Conservation (phyloP, 2,888 invertebrate species). For the Trichopoda pennipes region DNA sequence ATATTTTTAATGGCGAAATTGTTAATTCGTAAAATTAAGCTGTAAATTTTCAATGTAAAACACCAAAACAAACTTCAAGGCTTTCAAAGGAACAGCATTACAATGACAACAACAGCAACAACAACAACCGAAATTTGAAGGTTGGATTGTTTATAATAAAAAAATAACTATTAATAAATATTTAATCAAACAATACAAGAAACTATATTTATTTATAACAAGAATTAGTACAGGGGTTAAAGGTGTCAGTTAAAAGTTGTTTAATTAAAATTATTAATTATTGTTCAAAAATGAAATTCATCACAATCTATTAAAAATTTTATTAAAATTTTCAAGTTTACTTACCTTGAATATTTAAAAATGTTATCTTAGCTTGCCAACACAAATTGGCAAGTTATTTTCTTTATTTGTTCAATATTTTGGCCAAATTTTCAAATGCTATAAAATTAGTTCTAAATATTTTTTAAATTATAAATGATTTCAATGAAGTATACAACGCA, state of each 20-base stretch:
- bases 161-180: constrained; percentile 8
- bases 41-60: constrained; percentile 58
- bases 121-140: constrained; percentile 47
- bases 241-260: not conserved
- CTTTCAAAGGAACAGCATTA: constrained; percentile 57
- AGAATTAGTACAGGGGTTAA: not conserved
- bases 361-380: constrained; percentile 38
- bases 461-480: constrained; percentile 46
- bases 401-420: constrained; percentile 19
- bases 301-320: not conserved
- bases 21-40: constrained; percentile 39
- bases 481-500: constrained; percentile 69
- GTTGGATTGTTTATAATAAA: constrained; percentile 40
- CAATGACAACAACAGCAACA: constrained; percentile 12
- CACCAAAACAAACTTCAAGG: constrained; percentile 55
- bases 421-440: not conserved
- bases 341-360: constrained; percentile 37
- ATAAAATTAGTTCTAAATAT: constrained; percentile 6
- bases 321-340: not conserved
- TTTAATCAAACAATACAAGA: constrained; percentile 4
- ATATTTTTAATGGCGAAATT: constrained; percentile 58
- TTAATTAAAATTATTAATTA: not conserved
- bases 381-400: constrained; percentile 23
- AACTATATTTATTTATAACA: not conserved
- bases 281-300: not conserved